Base-by-base conservation (phyloP, 2,888 invertebrate genomes). In the Nasonia oneida region DNA sequence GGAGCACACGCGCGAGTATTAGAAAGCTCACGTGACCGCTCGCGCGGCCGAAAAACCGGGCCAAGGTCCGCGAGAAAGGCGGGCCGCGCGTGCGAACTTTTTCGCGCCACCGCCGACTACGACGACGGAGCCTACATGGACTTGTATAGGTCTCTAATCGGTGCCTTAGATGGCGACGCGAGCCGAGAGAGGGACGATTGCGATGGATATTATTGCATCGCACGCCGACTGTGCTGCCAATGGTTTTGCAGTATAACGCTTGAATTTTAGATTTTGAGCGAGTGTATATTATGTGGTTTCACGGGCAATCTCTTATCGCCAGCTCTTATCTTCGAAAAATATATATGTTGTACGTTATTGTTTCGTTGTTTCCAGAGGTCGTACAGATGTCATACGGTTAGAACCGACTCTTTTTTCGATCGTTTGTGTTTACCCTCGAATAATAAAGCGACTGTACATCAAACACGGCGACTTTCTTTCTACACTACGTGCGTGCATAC, bases 31-130 rank as follows among this genome's bases (percentile, higher is more conserved):
- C 74, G 84, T 80, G 70, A 76, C 70, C 50, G 70, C 37, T n/a
- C 4, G 5, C n/a, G 15, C n/a, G 12, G 67, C 64, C 70, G 80
- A 57, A 87, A 77, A 88, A 87, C 42, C 61, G 67, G 86, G 87
- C 84, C 87, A 87, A 88, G 87, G 87, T 85, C 84, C 79, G 61
- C 77, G 85, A 87, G 86, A 87, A 86, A 85, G 83, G 88, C 88
- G 87, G 71, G 29, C 57, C 88, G 89, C 89, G 87, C 88, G 83
- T 83, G 79, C 83, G 50, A 79, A 74, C 75, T 42, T 29, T 64
- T 61, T 50, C 33, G 33, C 70, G 64, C n/a, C 64, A 3, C 12
- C 3, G 67, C 33, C 37, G 67, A 64, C 18, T 4, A 5, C 70
- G 18, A 39, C 14, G 3, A 12, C 12, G 33, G 4, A 1, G 67